These are phyloP conservation scores for Dicerorhinus sumatrensis DNA, from an alignment of 2,113 vertebrate species.

Conservation along the genomic window DNA sequence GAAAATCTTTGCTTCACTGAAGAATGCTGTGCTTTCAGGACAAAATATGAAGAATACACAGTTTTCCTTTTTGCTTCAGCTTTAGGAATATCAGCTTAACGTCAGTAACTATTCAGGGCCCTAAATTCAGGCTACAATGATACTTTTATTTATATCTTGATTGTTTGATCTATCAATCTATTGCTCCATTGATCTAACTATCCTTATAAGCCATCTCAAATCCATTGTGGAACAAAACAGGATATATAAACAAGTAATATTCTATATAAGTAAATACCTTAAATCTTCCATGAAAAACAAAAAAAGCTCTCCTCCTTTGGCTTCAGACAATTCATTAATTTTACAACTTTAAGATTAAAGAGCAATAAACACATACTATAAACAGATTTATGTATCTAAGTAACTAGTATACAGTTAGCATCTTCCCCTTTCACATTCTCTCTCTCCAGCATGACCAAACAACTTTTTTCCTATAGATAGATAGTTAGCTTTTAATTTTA, in stretches of 20 bases:
- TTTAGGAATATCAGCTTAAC: not conserved
- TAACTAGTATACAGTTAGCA: not conserved
- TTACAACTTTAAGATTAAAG: not conserved
- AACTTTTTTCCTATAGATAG: not conserved
- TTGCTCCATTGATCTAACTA: not conserved
- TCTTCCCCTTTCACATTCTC: not conserved
- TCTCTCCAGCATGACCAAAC: not conserved
- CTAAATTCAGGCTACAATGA: not conserved
- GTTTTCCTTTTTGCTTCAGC: not conserved
- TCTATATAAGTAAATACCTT: not conserved
- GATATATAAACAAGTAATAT: not conserved
- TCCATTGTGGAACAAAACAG: not conserved
- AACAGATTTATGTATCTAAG: not conserved
- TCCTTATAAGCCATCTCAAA: not conserved
- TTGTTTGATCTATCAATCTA: not conserved
- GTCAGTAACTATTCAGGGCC: not conserved
- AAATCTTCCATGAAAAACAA: not conserved
- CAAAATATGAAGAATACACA: not conserved
- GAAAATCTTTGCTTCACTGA: constrained; percentile 6
- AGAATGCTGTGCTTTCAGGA: not conserved
- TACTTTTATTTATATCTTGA: not conserved
- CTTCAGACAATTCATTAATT: not conserved
- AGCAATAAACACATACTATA: not conserved
- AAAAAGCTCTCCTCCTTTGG: not conserved
- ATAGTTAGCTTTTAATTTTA: constrained; percentile 32